Evolutionary conservation across 92 coral and sea anemone genomes (phyloP).

Genomic region (Epizoanthus illoricatus): DNA sequence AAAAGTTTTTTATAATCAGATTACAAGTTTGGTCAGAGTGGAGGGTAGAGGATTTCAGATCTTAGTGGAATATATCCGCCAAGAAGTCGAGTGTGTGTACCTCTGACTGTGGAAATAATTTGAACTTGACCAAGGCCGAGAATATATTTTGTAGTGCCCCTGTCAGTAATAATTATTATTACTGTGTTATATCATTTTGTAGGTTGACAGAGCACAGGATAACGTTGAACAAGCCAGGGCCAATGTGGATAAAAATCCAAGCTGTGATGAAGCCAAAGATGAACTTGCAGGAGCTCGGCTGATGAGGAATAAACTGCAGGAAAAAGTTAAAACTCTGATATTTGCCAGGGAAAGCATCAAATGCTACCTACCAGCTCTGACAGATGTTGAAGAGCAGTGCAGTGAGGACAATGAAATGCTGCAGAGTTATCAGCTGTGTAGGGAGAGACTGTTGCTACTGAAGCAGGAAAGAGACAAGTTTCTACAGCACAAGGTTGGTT

Average conservation of each 20-base stretch:
- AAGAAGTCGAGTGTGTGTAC: too few relatives aligned
- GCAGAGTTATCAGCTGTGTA: conserved; percentile 54
- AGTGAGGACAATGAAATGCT: conserved; percentile 30
- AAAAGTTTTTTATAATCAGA: too few relatives aligned
- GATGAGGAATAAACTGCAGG: conserved; percentile 56
- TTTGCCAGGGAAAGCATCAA: conserved; percentile 24
- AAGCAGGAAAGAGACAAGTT: conserved; percentile 66
- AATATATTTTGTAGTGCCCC: too few relatives aligned
- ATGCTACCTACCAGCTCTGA: conserved; percentile 10
- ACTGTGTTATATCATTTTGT: neutral
- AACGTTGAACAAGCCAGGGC: conserved; percentile 64
- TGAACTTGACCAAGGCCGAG: too few relatives aligned
- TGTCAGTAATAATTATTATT: too few relatives aligned
- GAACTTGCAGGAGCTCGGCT: conserved; percentile 55
- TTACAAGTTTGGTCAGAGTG: too few relatives aligned
- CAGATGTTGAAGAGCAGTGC: neutral
- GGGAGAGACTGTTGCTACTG: conserved; percentile 44
- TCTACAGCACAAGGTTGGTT: conserved; percentile 71
- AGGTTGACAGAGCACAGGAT: conserved; percentile 76
- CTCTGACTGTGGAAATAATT: too few relatives aligned
- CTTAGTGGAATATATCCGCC: too few relatives aligned
- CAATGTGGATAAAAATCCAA: conserved; percentile 19
- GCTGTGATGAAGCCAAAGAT: conserved; percentile 16
- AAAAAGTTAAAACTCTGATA: conserved; percentile 42
- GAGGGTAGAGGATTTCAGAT: too few relatives aligned